Percentiles rank a stretch among this genome's conserved stretches.
phyloP scores from a whole-genome alignment of 1,140 invertebrate species.

The Magallana gigas region DNA sequence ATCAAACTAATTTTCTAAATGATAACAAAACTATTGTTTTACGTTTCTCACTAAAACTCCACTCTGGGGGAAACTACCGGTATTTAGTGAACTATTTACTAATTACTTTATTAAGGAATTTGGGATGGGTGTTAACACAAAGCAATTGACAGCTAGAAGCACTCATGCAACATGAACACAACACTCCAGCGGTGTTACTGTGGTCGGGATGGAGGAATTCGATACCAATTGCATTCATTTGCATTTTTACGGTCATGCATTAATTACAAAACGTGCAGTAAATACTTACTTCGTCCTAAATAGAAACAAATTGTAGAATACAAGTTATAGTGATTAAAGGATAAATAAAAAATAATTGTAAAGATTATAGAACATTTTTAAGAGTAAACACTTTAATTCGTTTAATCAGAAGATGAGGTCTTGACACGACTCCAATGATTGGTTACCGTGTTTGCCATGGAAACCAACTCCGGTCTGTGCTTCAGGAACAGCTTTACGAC shows the following conservation, averaged over 20 bases:
- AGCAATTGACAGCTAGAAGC: not conserved
- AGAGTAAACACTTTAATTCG: not conserved
- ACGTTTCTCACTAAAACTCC: too few species aligned
- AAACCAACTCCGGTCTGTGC: constrained; percentile 89
- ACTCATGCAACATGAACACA: not conserved
- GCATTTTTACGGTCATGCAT: not conserved
- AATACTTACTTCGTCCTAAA: constrained; percentile 45
- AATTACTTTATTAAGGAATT: too few species aligned
- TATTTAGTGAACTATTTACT: too few species aligned
- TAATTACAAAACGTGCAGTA: not conserved
- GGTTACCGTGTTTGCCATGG: constrained; percentile 88
- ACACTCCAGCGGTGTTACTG: not conserved
- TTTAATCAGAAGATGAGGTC: not conserved
- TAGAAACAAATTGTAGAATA: not conserved
- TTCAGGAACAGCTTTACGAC: constrained; percentile 98
- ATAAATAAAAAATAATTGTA: not conserved
- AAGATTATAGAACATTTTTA: not conserved
- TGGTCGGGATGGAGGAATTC: not conserved
- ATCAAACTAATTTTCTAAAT: too few species aligned
- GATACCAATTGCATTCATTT: not conserved
- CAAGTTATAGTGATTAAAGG: not conserved
- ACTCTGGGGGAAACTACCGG: too few species aligned
- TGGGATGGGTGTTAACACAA: too few species aligned
- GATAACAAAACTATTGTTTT: too few species aligned
- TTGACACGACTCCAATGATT: not conserved